Evolutionary conservation across 2,797 vertebrate genomes (phyloP).

Genomic region (Pseudochirops cupreus): DNA sequence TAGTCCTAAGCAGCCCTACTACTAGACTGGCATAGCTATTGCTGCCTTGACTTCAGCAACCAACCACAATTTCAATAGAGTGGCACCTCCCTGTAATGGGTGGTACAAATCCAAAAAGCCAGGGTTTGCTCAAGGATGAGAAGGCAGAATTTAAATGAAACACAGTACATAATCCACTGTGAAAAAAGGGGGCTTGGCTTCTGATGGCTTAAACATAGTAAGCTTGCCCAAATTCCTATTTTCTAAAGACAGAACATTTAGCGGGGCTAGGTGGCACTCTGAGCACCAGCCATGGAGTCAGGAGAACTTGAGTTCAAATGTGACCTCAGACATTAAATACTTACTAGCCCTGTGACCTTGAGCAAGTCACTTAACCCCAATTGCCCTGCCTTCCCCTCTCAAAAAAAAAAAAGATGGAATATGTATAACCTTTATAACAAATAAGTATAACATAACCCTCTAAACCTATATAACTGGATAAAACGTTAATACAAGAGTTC

Average conservation of each 20-base stretch:
- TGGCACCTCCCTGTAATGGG: not conserved
- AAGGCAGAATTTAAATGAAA: not conserved
- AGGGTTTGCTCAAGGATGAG: not conserved
- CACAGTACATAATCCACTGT: not conserved
- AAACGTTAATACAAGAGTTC: not conserved
- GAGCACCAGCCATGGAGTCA: too few relatives aligned
- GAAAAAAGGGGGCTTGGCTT: not conserved
- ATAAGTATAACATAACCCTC: not conserved
- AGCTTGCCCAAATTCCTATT: not conserved
- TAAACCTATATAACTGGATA: not conserved
- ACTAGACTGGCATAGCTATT: not conserved
- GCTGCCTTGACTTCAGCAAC: not conserved
- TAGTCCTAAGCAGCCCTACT: not conserved
- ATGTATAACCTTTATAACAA: not conserved
- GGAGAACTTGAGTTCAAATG: too few relatives aligned
- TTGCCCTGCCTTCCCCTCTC: too few relatives aligned
- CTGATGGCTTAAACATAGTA: not conserved
- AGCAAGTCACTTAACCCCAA: too few relatives aligned
- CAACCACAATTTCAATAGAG: not conserved
- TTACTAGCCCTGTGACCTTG: too few relatives aligned
- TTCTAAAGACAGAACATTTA: not conserved
- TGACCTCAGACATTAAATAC: too few relatives aligned
- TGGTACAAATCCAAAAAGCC: not conserved
- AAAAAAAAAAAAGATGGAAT: too few relatives aligned
- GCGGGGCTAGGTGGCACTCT: too few relatives aligned